These are phyloP conservation scores for Pomacea canaliculata DNA, from an alignment of 2,888 invertebrate genomes.

Conservation along the genomic window DNA sequence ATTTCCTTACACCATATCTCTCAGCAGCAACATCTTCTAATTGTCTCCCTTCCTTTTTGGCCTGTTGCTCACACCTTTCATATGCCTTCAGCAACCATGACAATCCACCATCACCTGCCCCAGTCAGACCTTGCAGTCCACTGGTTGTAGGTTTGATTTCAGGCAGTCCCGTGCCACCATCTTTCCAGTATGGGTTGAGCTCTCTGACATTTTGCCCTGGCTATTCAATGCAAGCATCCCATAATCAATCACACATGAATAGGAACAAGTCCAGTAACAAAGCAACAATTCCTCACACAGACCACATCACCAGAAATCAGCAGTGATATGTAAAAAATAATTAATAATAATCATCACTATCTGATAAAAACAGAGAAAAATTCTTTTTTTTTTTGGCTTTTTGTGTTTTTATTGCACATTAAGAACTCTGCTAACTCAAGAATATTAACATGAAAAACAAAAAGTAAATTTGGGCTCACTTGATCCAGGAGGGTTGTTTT, in stretches of 20 bases:
- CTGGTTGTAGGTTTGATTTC: constrained; percentile 37
- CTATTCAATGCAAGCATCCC: constrained; percentile 46
- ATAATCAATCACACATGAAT: background rate
- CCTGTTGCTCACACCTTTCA: constrained; percentile 74
- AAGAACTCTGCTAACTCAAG: too few species aligned
- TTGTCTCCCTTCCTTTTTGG: constrained; percentile 72
- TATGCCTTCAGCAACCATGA: constrained; percentile 74
- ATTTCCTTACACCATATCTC: constrained; percentile 73
- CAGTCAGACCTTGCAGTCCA: background rate
- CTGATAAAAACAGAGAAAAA: too few species aligned
- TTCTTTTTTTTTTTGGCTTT: too few species aligned
- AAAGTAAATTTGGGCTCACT: background rate
- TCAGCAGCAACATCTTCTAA: constrained; percentile 75
- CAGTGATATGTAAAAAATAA: background rate
- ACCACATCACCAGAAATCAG: background rate
- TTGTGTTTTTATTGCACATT: too few species aligned
- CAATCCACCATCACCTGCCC: constrained; percentile 73
- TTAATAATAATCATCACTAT: background rate
- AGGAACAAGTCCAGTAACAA: background rate
- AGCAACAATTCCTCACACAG: background rate
- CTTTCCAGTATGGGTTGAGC: constrained; percentile 93
- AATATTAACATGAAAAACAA: too few species aligned
- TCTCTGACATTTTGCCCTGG: constrained; percentile 82
- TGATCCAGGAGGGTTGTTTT: constrained; percentile 26
- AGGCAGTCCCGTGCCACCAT: constrained; percentile 88